Conservation (phyloP, 2,797 vertebrate species). For the Pogoniulus pusillus region DNA sequence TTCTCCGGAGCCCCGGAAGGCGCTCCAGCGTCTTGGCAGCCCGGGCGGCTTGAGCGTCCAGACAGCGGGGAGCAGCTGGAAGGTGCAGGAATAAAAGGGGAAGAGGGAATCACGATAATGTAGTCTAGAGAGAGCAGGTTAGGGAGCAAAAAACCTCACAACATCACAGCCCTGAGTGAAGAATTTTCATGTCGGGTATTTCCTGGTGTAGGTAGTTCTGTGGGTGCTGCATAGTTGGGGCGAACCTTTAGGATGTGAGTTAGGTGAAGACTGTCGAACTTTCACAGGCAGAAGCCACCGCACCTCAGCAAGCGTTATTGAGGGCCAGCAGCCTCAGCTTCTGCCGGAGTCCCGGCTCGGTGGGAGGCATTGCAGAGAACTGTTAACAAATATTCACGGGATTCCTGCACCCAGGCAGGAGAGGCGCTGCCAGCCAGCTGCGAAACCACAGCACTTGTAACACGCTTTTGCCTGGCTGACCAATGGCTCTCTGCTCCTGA, state of each 20-base stretch:
- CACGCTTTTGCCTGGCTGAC: not conserved
- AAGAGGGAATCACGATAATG: not conserved
- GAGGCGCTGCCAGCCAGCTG: not conserved
- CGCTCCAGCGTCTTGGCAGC: not conserved
- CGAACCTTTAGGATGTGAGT: accelerated
- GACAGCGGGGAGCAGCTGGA: not conserved
- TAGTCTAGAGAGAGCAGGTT: accelerated
- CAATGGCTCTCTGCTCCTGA: not conserved
- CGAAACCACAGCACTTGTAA: not conserved
- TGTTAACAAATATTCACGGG: not conserved
- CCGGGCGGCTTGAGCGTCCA: accelerated
- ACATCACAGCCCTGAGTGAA: not conserved
- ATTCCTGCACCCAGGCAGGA: not conserved
- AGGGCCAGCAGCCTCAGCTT: not conserved
- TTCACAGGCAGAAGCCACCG: not conserved
- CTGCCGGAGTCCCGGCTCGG: not conserved
- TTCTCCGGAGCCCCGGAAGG: not conserved
- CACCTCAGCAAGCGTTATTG: not conserved
- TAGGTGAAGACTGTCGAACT: not conserved
- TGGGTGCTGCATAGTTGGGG: not conserved
- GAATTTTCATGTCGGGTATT: not conserved
- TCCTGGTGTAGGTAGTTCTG: not conserved
- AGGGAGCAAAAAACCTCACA: not conserved
- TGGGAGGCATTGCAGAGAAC: not conserved
- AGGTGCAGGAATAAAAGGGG: not conserved